These are phyloP conservation scores for Oenanthe oenanthe DNA, from an alignment of 2,113 vertebrate genomes.

Conservation along the genomic window DNA sequence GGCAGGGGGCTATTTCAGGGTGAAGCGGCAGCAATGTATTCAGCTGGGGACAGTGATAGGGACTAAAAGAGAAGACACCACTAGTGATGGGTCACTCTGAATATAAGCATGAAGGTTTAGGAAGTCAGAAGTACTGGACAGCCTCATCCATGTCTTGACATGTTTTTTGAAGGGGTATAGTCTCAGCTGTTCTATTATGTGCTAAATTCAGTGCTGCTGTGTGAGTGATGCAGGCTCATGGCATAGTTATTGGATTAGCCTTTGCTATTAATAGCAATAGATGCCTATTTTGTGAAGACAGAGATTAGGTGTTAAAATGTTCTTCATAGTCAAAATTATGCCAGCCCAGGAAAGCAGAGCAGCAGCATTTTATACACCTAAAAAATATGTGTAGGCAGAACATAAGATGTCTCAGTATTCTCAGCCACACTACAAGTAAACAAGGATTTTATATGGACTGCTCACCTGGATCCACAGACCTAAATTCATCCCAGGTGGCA, in stretches of 20 bases:
- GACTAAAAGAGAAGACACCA: background rate
- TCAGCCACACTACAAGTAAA: background rate
- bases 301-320: background rate
- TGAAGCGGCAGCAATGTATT: background rate
- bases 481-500: constrained; percentile 29
- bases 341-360: background rate
- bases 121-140: background rate
- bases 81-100: background rate
- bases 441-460: background rate
- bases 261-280: background rate
- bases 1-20: background rate
- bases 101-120: background rate
- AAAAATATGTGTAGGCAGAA: background rate
- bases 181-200: background rate
- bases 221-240: background rate
- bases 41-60: background rate
- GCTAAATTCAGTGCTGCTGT: background rate
- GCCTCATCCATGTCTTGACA: background rate
- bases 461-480: background rate
- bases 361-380: background rate
- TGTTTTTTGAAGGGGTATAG: background rate
- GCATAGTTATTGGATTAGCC: background rate
- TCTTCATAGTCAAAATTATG: background rate
- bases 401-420: background rate
- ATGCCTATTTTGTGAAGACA: background rate